A percentile compares a stretch with the other conserved stretches of the same genome.
Evolutionary conservation across 1,140 invertebrate species (phyloP).

Genomic region (Drosophila jambulina): DNA sequence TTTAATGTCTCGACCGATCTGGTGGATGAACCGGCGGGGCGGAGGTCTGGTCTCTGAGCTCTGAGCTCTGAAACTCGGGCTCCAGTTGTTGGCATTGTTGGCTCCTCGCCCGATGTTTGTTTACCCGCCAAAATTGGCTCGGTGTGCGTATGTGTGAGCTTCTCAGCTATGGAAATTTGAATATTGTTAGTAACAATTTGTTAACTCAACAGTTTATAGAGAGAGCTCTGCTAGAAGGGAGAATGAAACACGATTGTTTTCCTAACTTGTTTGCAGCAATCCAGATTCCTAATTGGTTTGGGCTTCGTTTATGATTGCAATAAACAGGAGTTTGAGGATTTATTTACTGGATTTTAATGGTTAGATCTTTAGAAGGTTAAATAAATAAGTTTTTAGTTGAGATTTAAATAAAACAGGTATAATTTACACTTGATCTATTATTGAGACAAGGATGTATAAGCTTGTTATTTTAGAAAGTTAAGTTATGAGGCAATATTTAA

Average conservation of each 20-base stretch:
- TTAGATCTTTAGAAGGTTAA: not conserved
- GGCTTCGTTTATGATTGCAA: constrained; percentile 9
- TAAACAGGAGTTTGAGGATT: not conserved
- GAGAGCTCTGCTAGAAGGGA: not conserved
- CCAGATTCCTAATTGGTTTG: constrained; percentile 22
- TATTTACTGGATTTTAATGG: not conserved
- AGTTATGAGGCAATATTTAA: not conserved
- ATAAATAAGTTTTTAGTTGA: not conserved
- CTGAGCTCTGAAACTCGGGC: constrained; percentile 21
- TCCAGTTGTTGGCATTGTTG: constrained; percentile 29
- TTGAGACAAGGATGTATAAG: not conserved
- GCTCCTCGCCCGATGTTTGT: constrained; percentile 56
- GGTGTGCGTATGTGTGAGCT: constrained; percentile 13
- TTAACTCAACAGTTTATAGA: constrained; percentile 57
- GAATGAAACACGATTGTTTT: constrained; percentile 21
- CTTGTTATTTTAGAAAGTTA: not conserved
- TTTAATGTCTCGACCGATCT: constrained; percentile 56
- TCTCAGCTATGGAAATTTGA: constrained; percentile 58
- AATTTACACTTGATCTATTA: not conserved
- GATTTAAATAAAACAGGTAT: not conserved
- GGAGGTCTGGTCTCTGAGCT: constrained; percentile 22
- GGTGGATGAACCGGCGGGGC: constrained; percentile 7
- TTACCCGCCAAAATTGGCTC: constrained; percentile 31
- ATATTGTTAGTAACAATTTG: constrained; percentile 75
- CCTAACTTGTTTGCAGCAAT: constrained; percentile 38